Evolutionary conservation across 2,888 invertebrate genomes (phyloP).

Genomic region (Apomyelois bistriatella): DNA sequence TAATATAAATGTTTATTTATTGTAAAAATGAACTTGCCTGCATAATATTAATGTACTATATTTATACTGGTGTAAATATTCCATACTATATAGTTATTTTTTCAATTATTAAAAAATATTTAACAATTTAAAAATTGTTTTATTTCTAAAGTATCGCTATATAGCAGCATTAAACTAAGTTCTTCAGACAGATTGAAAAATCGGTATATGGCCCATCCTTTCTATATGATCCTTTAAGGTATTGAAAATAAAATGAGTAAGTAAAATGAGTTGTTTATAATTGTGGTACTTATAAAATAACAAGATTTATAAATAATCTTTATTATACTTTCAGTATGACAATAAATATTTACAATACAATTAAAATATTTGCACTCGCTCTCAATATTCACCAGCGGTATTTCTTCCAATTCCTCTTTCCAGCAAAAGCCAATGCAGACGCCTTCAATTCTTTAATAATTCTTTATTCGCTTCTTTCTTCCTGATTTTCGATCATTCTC

Average conservation of each 20-base stretch:
- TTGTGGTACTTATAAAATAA: too few relatives aligned
- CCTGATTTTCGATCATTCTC: too few relatives aligned
- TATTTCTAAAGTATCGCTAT: constrained; percentile 15
- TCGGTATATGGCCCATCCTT: too few relatives aligned
- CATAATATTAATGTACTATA: constrained; percentile 67
- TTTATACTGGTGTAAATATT: constrained; percentile 70
- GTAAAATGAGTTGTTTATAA: too few relatives aligned
- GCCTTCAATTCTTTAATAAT: not conserved
- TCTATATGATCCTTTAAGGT: too few relatives aligned
- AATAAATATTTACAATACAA: too few relatives aligned
- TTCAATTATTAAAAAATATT: constrained; percentile 60
- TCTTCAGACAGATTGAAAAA: too few relatives aligned
- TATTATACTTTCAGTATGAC: too few relatives aligned
- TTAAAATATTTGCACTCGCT: too few relatives aligned
- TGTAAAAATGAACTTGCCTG: constrained; percentile 75
- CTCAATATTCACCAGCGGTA: not conserved
- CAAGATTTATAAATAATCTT: too few relatives aligned
- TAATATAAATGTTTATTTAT: constrained; percentile 58
- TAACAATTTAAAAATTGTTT: constrained; percentile 41
- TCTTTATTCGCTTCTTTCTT: not conserved
- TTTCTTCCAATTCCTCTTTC: not conserved
- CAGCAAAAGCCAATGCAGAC: not conserved
- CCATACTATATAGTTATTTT: constrained; percentile 54
- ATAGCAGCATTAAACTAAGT: not conserved
- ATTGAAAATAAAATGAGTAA: too few relatives aligned